Conservation (phyloP, 2,113 vertebrate genomes). For the Steatornis caripensis region DNA sequence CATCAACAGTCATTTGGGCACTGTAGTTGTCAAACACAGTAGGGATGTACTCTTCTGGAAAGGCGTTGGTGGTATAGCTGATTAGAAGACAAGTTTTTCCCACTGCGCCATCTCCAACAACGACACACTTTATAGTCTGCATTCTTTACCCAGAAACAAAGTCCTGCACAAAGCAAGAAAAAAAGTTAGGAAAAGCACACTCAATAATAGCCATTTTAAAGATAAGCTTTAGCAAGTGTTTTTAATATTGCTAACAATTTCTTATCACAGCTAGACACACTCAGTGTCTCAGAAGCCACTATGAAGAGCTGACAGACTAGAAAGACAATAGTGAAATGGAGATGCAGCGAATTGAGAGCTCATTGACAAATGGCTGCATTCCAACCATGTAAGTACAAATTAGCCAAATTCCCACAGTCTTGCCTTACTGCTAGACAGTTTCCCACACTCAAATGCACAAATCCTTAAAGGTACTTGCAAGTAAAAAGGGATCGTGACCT, state of each 20-base stretch:
- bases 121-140: conserved; percentile 96
- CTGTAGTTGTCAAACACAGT: conserved; percentile 97
- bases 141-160: conserved; percentile 78
- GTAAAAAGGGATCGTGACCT: background rate
- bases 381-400: background rate
- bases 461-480: background rate
- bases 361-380: conserved; percentile 17
- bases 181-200: background rate
- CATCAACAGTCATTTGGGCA: conserved; percentile 92
- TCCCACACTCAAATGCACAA: conserved; percentile 23
- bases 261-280: background rate
- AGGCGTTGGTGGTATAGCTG: conserved; percentile 93
- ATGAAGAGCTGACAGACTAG: background rate
- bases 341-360: background rate
- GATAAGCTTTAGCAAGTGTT: background rate
- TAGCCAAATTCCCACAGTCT: conserved; percentile 14
- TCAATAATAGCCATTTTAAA: background rate
- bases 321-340: background rate
- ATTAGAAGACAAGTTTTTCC: conserved; percentile 96
- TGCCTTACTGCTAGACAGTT: background rate
- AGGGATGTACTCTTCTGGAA: conserved; percentile 92
- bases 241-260: background rate
- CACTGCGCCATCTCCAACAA: conserved; percentile 91
- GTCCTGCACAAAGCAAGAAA: conserved; percentile 8
- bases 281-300: background rate